Base-by-base conservation (phyloP, 1,140 invertebrate genomes). In the Apis dorsata region DNA sequence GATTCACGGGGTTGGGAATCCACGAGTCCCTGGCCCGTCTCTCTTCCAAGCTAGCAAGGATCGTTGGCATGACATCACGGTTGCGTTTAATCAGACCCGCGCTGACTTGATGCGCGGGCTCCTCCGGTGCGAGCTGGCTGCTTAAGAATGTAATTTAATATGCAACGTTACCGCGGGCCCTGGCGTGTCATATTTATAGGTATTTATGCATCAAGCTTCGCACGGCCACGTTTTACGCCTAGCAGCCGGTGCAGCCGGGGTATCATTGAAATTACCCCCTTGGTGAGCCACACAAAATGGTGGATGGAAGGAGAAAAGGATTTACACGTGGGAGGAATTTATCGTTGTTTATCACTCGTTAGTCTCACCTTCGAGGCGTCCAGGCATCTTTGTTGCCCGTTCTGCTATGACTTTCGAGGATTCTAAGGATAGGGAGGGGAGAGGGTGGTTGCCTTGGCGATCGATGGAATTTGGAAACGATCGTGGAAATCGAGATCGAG, bases 141-240 rank as follows among this genome's bases (percentile, higher is more conserved):
- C 90, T 91, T 91, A 90, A 90, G 91, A 91, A 89, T 89, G 91
- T 91, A 91, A 91, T 91, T 91, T 91, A 91, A 91, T 91, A 91
- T 91, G 87, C 90, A 90, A 89, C 90, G 86, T 91, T 90, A 90
- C 88, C 88, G 79, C 85, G 83, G 85, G 86, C 83, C 83, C 85
- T 80, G 72, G 76, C 88, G 84, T 84, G 87, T 90, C 89, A 90
- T 91, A 90, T 91, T 91, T 90, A 91, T 91, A 91, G 86, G 90
- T 90, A 90, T 90, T 90, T 90, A 90, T 91, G 89, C 90, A 88
- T 88, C 84, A 86, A 44, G 88, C 86, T 87, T 70, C 70, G 80
- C 70, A 79, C 80, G 88, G 81, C 79, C 81, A 86, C 86, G 79
- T 89, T 44, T 89, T 85, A 76, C 84, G 83, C 80, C 77, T 77